A percentile compares a stretch with the other conserved stretches of the same genome.
phyloP scores from a whole-genome alignment of 2,113 vertebrate genomes.

The Eurystomus gularis region DNA sequence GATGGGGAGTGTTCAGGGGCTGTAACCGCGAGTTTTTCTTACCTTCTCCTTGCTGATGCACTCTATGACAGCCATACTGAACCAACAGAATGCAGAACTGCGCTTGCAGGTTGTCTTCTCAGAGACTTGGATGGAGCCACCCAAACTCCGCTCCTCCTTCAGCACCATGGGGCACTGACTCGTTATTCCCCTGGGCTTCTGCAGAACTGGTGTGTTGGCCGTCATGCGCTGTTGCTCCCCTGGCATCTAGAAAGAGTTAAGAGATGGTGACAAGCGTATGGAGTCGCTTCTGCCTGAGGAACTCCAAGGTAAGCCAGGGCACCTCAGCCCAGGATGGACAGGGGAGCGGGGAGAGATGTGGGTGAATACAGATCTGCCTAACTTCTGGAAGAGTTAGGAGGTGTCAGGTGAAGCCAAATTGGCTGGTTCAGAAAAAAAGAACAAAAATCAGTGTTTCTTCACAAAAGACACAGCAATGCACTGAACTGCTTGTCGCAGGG shows the following conservation, averaged over 20 bases:
- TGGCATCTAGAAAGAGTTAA: background rate
- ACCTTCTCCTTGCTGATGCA: background rate
- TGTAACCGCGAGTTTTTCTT: background rate
- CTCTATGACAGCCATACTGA: background rate
- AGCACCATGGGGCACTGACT: background rate
- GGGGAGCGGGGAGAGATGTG: rapidly evolving
- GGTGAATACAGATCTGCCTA: background rate
- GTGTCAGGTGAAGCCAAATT: background rate
- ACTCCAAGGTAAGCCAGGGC: rapidly evolving
- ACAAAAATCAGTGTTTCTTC: background rate
- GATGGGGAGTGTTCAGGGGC: background rate
- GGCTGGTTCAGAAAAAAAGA: rapidly evolving
- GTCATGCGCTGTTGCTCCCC: background rate
- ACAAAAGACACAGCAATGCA: background rate
- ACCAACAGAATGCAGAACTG: background rate
- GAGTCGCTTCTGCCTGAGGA: background rate
- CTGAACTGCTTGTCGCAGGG: background rate
- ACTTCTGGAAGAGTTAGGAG: background rate
- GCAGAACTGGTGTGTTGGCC: background rate
- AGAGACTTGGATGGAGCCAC: background rate
- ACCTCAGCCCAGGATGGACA: background rate
- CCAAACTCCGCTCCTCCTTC: background rate
- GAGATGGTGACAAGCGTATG: background rate
- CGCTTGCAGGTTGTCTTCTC: background rate
- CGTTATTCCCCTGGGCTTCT: background rate